Conservation (phyloP, 2,797 vertebrate genomes). For the Hippoglossus hippoglossus region DNA sequence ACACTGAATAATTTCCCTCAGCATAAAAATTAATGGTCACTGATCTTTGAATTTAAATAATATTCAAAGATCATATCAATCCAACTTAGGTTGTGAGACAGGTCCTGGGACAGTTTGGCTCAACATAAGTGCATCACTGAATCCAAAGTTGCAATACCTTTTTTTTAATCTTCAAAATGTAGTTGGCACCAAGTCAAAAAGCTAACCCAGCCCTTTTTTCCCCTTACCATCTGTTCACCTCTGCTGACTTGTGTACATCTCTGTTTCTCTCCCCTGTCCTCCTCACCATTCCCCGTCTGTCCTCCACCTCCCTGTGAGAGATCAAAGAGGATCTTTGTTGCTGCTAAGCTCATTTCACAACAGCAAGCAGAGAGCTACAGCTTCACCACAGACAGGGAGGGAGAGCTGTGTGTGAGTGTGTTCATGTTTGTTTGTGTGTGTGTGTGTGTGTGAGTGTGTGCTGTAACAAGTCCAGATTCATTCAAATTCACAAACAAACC, state of each 20-base stretch:
- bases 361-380: not conserved
- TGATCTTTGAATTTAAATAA: not conserved
- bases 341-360: constrained; percentile 17
- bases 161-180: too few species aligned
- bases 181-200: too few species aligned
- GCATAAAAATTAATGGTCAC: too few species aligned
- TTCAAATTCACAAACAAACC: constrained; percentile 1
- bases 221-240: constrained; percentile 11
- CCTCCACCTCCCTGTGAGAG: not conserved
- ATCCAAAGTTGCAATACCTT: too few species aligned
- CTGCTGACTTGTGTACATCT: constrained; percentile 1
- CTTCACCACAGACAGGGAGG: not conserved
- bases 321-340: constrained; percentile 10
- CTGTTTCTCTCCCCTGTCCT: not conserved
- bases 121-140: not conserved
- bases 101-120: not conserved
- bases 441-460: not conserved
- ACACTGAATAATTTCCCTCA: not conserved
- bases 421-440: not conserved
- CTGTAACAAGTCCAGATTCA: not conserved
- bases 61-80: constrained; percentile 1
- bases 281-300: not conserved
- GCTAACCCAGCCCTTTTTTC: too few species aligned
- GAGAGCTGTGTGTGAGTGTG: not conserved
- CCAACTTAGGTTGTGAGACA: not conserved